Percentiles rank a stretch among this genome's conserved stretches.
Conservation (phyloP, 2,797 vertebrate species). For the Betta splendens region DNA sequence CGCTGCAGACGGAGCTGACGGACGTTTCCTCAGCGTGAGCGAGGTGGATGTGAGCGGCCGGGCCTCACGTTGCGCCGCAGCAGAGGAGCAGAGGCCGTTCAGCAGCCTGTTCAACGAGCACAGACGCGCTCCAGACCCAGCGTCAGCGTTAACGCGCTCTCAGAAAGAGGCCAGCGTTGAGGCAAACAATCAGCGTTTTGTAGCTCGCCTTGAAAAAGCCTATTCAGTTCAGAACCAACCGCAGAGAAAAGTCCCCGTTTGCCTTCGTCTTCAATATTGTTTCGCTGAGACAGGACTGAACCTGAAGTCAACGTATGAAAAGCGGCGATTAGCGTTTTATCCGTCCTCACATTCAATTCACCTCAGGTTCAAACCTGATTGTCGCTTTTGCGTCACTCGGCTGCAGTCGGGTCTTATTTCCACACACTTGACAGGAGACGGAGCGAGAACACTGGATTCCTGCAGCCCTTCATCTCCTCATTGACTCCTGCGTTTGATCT, state of each 20-base stretch:
- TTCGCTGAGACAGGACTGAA: conserved; percentile 5
- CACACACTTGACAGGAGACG: conserved; percentile 27
- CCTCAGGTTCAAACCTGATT: conserved; percentile 11
- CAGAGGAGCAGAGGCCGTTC: conserved; percentile 42
- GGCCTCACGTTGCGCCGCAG: conserved; percentile 40
- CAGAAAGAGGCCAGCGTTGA: conserved; percentile 41
- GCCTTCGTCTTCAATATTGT: conserved; percentile 7
- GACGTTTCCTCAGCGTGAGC: conserved; percentile 27
- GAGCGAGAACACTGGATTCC: conserved; percentile 44
- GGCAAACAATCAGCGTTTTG: conserved; percentile 61
- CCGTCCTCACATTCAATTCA: conserved; percentile 28
- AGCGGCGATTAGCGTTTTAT: conserved; percentile 27
- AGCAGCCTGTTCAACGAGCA: conserved; percentile 65
- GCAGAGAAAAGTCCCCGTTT: conserved; percentile 6
- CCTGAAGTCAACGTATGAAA: conserved; percentile 9
- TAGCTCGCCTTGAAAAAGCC: conserved; percentile 51
- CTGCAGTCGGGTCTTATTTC: conserved; percentile 31
- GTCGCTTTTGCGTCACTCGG: conserved; percentile 12
- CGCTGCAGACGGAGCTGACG: no score
- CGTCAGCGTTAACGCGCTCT: conserved; percentile 48
- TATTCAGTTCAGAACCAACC: conserved; percentile 28
- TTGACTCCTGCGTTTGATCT: conserved; percentile 66
- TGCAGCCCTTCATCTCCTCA: conserved; percentile 50
- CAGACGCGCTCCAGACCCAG: conserved; percentile 55
- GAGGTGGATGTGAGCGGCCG: conserved; percentile 49